phyloP scores from a whole-genome alignment of 2,797 vertebrate genomes.

The Dallia pectoralis region DNA sequence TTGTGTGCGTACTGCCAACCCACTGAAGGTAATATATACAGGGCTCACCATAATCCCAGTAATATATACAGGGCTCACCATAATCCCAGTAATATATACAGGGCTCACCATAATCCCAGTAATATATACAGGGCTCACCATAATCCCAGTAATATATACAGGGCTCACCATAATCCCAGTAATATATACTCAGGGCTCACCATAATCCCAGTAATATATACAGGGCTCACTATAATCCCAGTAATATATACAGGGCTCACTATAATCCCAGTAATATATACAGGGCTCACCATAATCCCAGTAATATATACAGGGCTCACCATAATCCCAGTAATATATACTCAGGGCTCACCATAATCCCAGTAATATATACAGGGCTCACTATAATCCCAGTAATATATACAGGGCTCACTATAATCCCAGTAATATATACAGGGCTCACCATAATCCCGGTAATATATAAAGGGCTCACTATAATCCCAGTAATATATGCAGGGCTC shows the following conservation, averaged over 20 bases:
- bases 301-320: constrained; percentile 87
- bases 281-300: constrained; percentile 94
- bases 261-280: constrained; percentile 98
- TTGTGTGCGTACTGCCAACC: not conserved
- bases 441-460: constrained; percentile 98
- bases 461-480: constrained; percentile 96
- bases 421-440: constrained; percentile 84
- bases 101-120: constrained; percentile 98
- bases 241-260: constrained; percentile 87
- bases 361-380: constrained; percentile 84
- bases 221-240: constrained; percentile 94
- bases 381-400: constrained; percentile 99
- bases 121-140: constrained; percentile 87
- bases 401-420: constrained; percentile 91
- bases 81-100: constrained; percentile 92
- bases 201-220: constrained; percentile 98
- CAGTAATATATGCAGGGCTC: constrained; percentile 84
- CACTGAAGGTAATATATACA: not conserved
- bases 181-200: constrained; percentile 83
- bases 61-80: constrained; percentile 87
- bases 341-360: constrained; percentile 94
- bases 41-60: constrained; percentile 98
- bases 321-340: constrained; percentile 98
- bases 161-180: constrained; percentile 98
- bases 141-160: constrained; percentile 92